Evolutionary conservation across 1,140 invertebrate genomes (phyloP).

Genomic region (Drosophila leontia): DNA sequence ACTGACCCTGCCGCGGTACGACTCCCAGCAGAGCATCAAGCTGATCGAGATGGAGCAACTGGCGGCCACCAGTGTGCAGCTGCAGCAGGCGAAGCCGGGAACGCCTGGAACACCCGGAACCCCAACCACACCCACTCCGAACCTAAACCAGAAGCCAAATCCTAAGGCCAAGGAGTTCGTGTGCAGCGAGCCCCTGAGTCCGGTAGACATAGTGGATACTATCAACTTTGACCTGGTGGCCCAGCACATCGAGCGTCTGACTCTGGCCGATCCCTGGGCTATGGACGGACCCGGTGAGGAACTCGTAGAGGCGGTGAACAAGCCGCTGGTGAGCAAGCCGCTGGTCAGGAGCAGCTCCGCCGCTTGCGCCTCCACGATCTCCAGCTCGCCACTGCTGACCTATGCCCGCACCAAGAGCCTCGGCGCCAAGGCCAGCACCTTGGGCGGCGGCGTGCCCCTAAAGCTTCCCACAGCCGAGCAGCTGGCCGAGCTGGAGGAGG

Average conservation of each 20-base stretch:
- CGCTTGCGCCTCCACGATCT: conserved; percentile 53
- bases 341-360: conserved; percentile 73
- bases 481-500: conserved; percentile 73
- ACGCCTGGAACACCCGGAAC: conserved; percentile 26
- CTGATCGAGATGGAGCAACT: conserved; percentile 76
- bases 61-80: conserved; percentile 62
- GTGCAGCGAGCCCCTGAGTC: conserved; percentile 69
- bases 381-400: conserved; percentile 61
- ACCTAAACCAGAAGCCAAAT: neutral
- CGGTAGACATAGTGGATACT: conserved; percentile 59
- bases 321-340: conserved; percentile 71
- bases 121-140: conserved; percentile 10
- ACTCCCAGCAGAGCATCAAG: conserved; percentile 70
- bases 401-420: conserved; percentile 78
- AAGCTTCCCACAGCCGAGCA: conserved; percentile 72
- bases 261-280: conserved; percentile 49
- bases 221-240: conserved; percentile 73
- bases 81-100: conserved; percentile 39
- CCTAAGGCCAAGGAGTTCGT: conserved; percentile 67
- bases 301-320: conserved; percentile 75
- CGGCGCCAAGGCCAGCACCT: conserved; percentile 66
- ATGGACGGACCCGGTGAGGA: conserved; percentile 12
- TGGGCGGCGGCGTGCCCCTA: conserved; percentile 61
- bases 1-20: conserved; percentile 61
- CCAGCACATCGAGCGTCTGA: conserved; percentile 67